These are phyloP conservation scores for Pristionchus maxplancki DNA, from an alignment of 2,888 invertebrate genomes.

Conservation along the genomic window DNA sequence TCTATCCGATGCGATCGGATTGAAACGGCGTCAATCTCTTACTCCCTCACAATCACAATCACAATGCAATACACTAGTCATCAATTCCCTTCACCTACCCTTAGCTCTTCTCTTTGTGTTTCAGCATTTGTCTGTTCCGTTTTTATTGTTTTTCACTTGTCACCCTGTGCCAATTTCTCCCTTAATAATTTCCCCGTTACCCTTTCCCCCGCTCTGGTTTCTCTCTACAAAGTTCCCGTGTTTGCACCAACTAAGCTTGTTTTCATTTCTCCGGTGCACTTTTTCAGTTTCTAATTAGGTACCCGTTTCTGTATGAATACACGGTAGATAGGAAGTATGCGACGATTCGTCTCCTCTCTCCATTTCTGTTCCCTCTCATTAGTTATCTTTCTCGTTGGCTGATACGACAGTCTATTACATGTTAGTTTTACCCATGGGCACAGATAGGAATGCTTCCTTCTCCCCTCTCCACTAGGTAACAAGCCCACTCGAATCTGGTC, in stretches of 20 bases:
- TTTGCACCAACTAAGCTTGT: constrained; percentile 8
- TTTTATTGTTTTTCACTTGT: neutral
- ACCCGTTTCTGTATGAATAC: constrained; percentile 47
- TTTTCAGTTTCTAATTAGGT: constrained; percentile 17
- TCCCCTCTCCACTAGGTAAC: constrained; percentile 37
- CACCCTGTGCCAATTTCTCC: constrained; percentile 9
- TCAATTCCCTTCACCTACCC: neutral
- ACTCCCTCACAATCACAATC: neutral
- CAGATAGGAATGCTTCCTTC: neutral
- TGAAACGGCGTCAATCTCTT: neutral
- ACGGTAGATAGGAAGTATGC: constrained; percentile 51
- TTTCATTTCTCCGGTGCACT: constrained; percentile 35
- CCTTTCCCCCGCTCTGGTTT: constrained; percentile 30
- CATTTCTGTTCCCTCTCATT: neutral
- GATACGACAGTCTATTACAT: neutral
- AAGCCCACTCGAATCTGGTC: constrained; percentile 8
- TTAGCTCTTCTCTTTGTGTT: constrained; percentile 33
- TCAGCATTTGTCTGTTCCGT: constrained; percentile 27
- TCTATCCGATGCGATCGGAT: neutral
- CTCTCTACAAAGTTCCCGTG: constrained; percentile 7
- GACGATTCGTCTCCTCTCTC: constrained; percentile 35
- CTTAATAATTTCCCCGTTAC: constrained; percentile 29
- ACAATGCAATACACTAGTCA: constrained; percentile 46
- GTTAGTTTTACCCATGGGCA: neutral
- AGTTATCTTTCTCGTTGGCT: neutral